phyloP scores from a whole-genome alignment of 2,113 vertebrate species.

The Campylomormyrus numenius region DNA sequence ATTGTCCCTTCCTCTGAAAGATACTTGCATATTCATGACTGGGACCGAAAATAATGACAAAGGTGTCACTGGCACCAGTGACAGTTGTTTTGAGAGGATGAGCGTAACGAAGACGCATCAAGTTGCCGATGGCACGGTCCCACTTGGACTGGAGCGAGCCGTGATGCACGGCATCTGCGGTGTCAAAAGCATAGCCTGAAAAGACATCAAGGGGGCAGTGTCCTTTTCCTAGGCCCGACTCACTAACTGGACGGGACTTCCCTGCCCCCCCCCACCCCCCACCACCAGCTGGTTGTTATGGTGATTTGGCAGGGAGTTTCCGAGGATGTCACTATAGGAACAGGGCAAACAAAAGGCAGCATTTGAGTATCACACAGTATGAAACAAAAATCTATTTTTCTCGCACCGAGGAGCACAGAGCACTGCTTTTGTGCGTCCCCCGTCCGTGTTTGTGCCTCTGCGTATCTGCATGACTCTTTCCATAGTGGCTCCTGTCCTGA shows the following conservation, averaged over 20 bases:
- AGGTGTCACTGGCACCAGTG: not conserved
- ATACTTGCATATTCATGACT: not conserved
- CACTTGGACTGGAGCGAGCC: slow-evolving; percentile 18
- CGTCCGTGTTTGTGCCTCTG: not conserved
- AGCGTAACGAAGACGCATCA: not conserved
- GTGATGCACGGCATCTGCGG: slow-evolving; percentile 22
- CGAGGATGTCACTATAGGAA: slow-evolving; percentile 50
- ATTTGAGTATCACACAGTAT: slow-evolving; percentile 39
- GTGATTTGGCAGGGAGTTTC: slow-evolving; percentile 48
- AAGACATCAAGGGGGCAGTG: slow-evolving; percentile 19
- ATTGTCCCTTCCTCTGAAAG: not conserved
- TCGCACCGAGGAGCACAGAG: not conserved
- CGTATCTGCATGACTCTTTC: not conserved
- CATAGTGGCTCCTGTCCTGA: not conserved
- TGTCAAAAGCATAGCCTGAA: slow-evolving; percentile 26
- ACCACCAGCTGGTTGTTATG: slow-evolving; percentile 47
- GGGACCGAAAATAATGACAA: not conserved
- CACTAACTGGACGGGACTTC: slow-evolving; percentile 24
- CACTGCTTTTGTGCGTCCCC: not conserved
- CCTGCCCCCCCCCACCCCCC: not conserved
- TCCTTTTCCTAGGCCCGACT: slow-evolving; percentile 23
- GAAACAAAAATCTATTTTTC: slow-evolving; percentile 48
- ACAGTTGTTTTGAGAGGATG: not conserved
- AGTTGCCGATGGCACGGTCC: not conserved
- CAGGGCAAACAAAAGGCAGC: slow-evolving; percentile 39